phyloP scores from a whole-genome alignment of 2,113 vertebrate species.

The Semnornis frantzii region DNA sequence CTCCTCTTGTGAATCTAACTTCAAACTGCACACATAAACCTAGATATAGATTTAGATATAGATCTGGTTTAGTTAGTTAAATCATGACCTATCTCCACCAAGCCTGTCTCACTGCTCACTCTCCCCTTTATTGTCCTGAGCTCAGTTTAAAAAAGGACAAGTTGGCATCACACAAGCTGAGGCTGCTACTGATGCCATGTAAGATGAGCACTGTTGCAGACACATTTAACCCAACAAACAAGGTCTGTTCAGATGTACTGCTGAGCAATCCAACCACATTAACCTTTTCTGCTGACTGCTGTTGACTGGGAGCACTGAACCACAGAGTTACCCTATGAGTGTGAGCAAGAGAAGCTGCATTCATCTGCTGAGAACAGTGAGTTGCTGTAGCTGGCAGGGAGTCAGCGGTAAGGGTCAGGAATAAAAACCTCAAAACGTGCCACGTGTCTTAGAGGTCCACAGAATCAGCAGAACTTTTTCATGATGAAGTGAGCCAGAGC shows the following conservation, averaged over 20 bases:
- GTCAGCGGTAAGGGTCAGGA: background rate
- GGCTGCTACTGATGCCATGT: background rate
- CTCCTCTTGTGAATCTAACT: background rate
- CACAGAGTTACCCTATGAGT: background rate
- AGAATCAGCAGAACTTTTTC: constrained; percentile 18
- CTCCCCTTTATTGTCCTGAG: background rate
- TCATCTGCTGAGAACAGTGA: background rate
- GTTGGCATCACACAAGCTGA: background rate
- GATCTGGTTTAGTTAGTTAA: background rate
- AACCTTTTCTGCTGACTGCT: constrained; percentile 62
- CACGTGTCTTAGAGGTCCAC: background rate
- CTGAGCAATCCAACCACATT: constrained; percentile 38
- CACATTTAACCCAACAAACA: background rate
- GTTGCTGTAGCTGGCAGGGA: background rate
- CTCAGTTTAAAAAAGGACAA: background rate
- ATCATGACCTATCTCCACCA: background rate
- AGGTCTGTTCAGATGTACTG: background rate
- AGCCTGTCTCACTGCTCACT: background rate
- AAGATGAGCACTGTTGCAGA: background rate
- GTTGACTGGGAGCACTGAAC: background rate
- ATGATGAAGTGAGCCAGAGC: background rate
- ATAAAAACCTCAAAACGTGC: constrained; percentile 31
- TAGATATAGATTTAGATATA: background rate
- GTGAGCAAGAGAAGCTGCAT: background rate
- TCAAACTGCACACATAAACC: background rate